Percentiles rank a stretch among this genome's conserved stretches.
Conservation (phyloP, 2,113 vertebrate genomes). For the Limanda limanda region DNA sequence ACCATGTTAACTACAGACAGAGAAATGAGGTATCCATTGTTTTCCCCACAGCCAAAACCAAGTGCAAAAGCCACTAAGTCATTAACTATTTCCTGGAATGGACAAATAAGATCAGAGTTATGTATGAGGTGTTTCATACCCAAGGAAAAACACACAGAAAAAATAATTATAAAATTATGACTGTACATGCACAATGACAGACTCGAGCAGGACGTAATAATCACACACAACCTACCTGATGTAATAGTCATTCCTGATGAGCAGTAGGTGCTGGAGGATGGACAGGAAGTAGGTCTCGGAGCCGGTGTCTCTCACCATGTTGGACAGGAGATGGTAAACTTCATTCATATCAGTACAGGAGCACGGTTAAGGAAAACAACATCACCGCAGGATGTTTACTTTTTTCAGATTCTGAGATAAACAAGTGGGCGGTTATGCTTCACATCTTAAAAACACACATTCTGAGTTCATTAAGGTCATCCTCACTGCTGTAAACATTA, state of each 20-base stretch:
- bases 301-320: slow-evolving; percentile 94
- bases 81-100: background rate
- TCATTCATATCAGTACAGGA: slow-evolving; percentile 91
- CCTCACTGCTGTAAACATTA: slow-evolving; percentile 28
- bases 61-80: background rate
- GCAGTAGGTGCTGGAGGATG: slow-evolving; percentile 95
- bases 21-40: no score
- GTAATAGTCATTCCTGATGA: slow-evolving; percentile 97
- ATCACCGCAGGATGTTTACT: background rate
- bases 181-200: background rate
- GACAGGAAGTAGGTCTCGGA: slow-evolving; percentile 94
- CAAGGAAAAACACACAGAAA: background rate
- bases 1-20: no score
- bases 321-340: slow-evolving; percentile 95
- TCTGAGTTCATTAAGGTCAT: background rate
- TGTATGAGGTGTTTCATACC: background rate
- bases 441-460: background rate
- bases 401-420: background rate
- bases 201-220: background rate
- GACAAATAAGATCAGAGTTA: background rate
- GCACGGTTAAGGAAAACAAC: slow-evolving; percentile 84
- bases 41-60: no score
- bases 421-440: no score
- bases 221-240: slow-evolving; percentile 85
- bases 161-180: background rate